Evolutionary conservation across 2,888 invertebrate species (phyloP).

Genomic region (Linnaemya tessellans): DNA sequence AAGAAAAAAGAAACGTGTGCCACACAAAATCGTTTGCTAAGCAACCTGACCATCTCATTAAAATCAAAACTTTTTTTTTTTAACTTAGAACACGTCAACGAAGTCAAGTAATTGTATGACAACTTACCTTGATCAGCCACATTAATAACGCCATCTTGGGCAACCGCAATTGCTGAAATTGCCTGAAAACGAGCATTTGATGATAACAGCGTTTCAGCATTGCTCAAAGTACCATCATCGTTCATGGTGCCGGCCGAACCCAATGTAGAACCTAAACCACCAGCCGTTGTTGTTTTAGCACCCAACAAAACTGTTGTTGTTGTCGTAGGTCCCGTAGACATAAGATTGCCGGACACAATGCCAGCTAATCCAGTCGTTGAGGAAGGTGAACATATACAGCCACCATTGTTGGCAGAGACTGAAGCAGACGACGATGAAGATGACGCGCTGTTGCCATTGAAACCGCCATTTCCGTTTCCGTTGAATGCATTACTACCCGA

Average conservation of each 20-base stretch:
- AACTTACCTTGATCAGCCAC: constrained; percentile 95
- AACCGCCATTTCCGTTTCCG: constrained; percentile 75
- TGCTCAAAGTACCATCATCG: constrained; percentile 85
- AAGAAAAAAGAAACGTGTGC: too few species aligned
- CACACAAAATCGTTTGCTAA: neutral
- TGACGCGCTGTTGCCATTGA: constrained; percentile 73
- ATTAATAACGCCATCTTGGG: constrained; percentile 97
- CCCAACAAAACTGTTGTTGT: constrained; percentile 82
- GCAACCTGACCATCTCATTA: constrained; percentile 24
- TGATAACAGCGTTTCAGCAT: constrained; percentile 93
- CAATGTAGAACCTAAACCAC: constrained; percentile 75
- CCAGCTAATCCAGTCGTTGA: constrained; percentile 75
- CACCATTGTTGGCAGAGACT: constrained; percentile 74
- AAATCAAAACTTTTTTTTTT: constrained; percentile 15
- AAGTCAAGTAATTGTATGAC: constrained; percentile 21
- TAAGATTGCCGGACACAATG: constrained; percentile 80
- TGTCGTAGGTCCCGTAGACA: constrained; percentile 82
- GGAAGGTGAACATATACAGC: constrained; percentile 68
- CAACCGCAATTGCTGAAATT: constrained; percentile 95
- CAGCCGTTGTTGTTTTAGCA: constrained; percentile 79
- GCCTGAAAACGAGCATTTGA: constrained; percentile 95
- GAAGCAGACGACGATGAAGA: constrained; percentile 69
- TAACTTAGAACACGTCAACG: constrained; percentile 21
- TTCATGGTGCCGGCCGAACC: constrained; percentile 78
- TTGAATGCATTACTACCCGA: constrained; percentile 75